Base-by-base conservation (phyloP, 64 coral and sea anemone genomes). In the Porites australiensis region DNA sequence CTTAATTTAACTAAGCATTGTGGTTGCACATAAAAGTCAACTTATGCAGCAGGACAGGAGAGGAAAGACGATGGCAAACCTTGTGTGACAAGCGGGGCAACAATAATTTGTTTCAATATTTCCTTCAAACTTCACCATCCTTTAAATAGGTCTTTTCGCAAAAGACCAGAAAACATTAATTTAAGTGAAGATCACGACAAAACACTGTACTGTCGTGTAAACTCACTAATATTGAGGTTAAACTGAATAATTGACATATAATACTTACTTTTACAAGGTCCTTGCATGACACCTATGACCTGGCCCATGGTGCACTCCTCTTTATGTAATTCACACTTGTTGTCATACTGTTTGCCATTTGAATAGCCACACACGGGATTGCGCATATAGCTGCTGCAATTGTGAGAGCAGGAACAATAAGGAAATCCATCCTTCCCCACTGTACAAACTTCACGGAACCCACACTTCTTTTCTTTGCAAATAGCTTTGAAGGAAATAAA, bases 261-360 rank as follows among this genome's bases (percentile, higher is more conserved):
- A 8, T 73, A 46, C 89, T 82, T 73, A 91, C 89, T 91, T 72
- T 91, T 91, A 72, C 89, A 91, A 20, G 54, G 77, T 83, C 89
- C 89, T 66, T 55, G 47, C 51, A 84, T 84, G 43, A 80, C 20
- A 7, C 89, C 89, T 73, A 91, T 83, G 10, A 53, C 77, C 16
- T 60, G 70, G 8, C 77, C 89, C 15, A 70, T 59, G 44, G 14
- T 23, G 27, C 89, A 91, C 44, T 91, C 89, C 13, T 91, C 77
- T 59, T 55, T 70, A 12, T 74, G 58, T 1, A 91, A 20, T 50
- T 91, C 89, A 74, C 89, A 91, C 15, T 66, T 46, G n/a, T 91
- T 91, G 37, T 58, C 83, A 52, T 83, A 91, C 52, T 91, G 89
- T 54, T 83, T 91, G 0, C 89, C 89, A 80, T 91, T 91, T 21